Evolutionary conservation across 2,113 vertebrate genomes (phyloP).

Genomic region (Neotoma lepida): DNA sequence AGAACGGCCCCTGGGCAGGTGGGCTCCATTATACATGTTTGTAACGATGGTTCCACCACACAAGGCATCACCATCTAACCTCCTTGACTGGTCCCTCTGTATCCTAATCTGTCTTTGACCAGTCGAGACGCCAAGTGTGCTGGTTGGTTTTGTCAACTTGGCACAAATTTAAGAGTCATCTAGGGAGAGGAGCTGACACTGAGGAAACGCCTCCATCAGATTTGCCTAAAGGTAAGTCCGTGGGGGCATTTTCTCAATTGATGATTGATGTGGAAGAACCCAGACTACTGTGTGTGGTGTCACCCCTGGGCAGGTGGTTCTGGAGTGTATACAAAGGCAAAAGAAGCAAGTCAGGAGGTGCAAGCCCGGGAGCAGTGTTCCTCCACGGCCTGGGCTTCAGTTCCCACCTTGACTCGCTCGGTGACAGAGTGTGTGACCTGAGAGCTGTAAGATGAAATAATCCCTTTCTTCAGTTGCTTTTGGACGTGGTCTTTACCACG

Average conservation of each 20-base stretch:
- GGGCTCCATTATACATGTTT: background rate
- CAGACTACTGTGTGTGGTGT: background rate
- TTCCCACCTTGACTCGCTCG: no score
- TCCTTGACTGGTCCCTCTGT: background rate
- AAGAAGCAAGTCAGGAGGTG: background rate
- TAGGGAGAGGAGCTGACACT: background rate
- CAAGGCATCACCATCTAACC: background rate
- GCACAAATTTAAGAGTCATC: background rate
- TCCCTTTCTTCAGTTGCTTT: background rate
- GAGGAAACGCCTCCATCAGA: background rate
- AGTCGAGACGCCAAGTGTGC: background rate
- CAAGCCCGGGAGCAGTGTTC: no score
- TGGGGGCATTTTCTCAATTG: background rate
- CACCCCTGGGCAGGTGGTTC: background rate
- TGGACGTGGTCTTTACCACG: background rate
- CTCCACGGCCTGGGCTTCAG: background rate
- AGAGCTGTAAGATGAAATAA: background rate
- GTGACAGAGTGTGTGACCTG: background rate
- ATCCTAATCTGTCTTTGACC: background rate
- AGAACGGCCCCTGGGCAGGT: background rate
- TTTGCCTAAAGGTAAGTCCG: background rate
- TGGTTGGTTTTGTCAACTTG: background rate
- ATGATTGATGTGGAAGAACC: background rate
- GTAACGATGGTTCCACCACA: background rate
- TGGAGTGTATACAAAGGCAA: background rate